Evolutionary conservation across 2,888 invertebrate genomes (phyloP).

Genomic region (Malacosoma neustria): DNA sequence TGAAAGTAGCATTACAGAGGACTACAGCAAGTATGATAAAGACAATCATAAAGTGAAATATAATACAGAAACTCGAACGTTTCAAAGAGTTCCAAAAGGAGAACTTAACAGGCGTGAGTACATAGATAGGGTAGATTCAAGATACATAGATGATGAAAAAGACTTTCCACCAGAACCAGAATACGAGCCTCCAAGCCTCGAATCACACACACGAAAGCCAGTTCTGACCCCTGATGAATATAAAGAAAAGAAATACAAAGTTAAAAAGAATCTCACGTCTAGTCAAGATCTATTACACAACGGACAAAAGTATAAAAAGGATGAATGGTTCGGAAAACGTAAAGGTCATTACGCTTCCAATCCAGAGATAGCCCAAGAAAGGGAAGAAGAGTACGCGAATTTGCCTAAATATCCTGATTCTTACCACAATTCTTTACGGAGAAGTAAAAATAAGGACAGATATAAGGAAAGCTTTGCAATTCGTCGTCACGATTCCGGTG

Average conservation of each 20-base stretch:
- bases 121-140: constrained; percentile 42
- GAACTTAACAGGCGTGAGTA: constrained; percentile 56
- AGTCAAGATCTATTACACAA: constrained; percentile 62
- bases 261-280: constrained; percentile 58
- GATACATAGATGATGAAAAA: constrained; percentile 42
- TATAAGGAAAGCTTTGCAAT: constrained; percentile 47
- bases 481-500: constrained; percentile 59
- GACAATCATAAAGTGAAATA: constrained; percentile 61
- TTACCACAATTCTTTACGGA: constrained; percentile 77
- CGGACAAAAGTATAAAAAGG: constrained; percentile 64
- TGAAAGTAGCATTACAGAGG: constrained; percentile 69
- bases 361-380: constrained; percentile 74
- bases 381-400: constrained; percentile 64
- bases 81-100: constrained; percentile 44
- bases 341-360: constrained; percentile 76
- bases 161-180: constrained; percentile 68
- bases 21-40: constrained; percentile 62
- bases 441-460: constrained; percentile 71
- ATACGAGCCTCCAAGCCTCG: constrained; percentile 80
- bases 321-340: constrained; percentile 55
- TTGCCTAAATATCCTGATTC: constrained; percentile 57
- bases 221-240: constrained; percentile 77
- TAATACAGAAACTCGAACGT: constrained; percentile 52
- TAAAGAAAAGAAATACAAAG: constrained; percentile 67
- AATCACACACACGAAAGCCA: constrained; percentile 70